Base-by-base conservation (phyloP, 1,140 invertebrate species). In the Ephestia elutella region DNA sequence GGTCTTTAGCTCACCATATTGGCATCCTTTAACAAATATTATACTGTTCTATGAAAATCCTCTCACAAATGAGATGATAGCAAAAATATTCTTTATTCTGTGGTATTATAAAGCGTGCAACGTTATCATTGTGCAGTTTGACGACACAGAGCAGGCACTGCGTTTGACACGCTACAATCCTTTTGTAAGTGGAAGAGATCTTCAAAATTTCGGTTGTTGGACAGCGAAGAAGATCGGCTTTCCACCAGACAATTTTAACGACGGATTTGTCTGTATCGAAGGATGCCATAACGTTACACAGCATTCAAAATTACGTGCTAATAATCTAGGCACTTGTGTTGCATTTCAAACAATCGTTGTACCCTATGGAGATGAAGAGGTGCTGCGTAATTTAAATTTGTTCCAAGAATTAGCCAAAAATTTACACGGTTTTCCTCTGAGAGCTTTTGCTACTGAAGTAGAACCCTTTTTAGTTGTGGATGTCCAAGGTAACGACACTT, bases 321-420 rank as follows among this genome's bases (percentile, higher is more conserved):
- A 75, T 7, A 63, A 80, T 66, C 70, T 88, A 13, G 86, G 86
- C 5, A 86, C 78, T 4, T 88, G 86, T 28, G 67, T 88, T 11
- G 82, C 83, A 21, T 76, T 75, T 54, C 64, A 75, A 13, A 83
- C 78, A 19, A 32, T 61, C 15, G 10, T 18, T n/a, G 28, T 84
- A 32, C 9, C 38, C 8, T 78, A 78, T 38, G 57, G 54, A 17
- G 58, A 75, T 19, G 35, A n/a, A 5, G 38, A 68, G 20, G 17
- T n/a, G 3, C 21, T 82, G 19, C 30, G 49, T 38, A 49, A 59
- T 0, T 32, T 78, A 5, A 60, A 71, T 54, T 25, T 86, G n/a
- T 86, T 86, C 63, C 66, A 77, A 56, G 78, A 83, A 28, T 82
- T 78, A 69, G 70, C 63, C 19, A 78, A 71, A 64, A 71, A 88